phyloP scores from a whole-genome alignment of 2,113 vertebrate genomes.

The Ctenodactylus gundi region DNA sequence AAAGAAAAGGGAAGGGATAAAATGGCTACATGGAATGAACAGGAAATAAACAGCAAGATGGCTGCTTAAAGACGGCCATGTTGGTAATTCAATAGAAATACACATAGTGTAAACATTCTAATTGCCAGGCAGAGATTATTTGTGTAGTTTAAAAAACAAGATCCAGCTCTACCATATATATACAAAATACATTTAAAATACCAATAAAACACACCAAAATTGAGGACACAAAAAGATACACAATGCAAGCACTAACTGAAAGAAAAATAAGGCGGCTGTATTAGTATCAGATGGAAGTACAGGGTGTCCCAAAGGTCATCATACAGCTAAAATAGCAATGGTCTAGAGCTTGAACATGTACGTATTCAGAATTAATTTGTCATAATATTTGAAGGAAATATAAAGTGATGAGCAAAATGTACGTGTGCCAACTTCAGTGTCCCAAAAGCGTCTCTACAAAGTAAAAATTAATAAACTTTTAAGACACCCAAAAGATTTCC shows the following conservation, averaged over 20 bases:
- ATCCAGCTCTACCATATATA: not conserved
- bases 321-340: no score
- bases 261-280: not conserved
- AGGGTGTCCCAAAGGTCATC: no score
- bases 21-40: not conserved
- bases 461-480: no score
- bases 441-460: no score
- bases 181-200: constrained; percentile 17
- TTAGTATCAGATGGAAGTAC: not conserved
- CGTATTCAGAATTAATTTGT: no score
- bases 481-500: not conserved
- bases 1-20: not conserved
- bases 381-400: no score
- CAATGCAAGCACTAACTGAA: not conserved
- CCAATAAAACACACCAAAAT: not conserved
- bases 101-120: not conserved
- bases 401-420: no score
- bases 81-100: not conserved
- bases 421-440: no score
- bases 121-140: not conserved
- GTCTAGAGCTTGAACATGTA: no score
- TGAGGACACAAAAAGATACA: not conserved
- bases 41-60: not conserved
- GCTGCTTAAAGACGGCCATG: not conserved
- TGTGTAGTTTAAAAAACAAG: not conserved